Conservation (phyloP, 2,888 invertebrate genomes). For the Rhodophaea formosa region DNA sequence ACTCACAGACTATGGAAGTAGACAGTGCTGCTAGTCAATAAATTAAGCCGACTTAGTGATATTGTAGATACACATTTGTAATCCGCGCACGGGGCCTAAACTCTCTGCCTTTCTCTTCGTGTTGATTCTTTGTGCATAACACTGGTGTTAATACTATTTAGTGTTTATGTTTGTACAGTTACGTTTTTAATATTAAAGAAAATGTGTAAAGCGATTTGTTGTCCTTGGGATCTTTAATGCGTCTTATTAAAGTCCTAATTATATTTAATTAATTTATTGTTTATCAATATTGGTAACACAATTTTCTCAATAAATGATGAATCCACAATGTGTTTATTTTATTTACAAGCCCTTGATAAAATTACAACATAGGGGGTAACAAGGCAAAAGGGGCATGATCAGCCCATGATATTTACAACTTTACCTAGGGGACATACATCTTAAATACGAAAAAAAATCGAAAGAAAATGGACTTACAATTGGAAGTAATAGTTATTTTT, state of each 20-base stretch:
- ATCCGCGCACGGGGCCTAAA: conserved; percentile 47
- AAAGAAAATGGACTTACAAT: no score
- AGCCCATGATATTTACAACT: no score
- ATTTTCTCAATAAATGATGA: conserved; percentile 76
- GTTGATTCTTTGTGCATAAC: conserved; percentile 63
- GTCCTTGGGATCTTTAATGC: conserved; percentile 62
- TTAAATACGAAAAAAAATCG: no score
- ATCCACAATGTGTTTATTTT: conserved; percentile 43
- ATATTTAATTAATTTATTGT: conserved; percentile 77
- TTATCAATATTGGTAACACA: conserved; percentile 76
- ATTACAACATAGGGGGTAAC: no score
- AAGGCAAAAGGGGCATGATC: no score
- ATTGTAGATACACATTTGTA: conserved; percentile 52
- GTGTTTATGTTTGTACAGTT: conserved; percentile 76
- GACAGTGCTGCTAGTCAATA: conserved; percentile 79
- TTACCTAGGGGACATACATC: no score
- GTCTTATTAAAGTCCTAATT: conserved; percentile 65
- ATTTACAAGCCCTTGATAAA: no score
- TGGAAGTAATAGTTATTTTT: no score
- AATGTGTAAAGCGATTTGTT: conserved; percentile 51
- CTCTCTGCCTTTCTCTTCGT: conserved; percentile 47
- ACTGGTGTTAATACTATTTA: conserved; percentile 60
- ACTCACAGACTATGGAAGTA: conserved; percentile 68
- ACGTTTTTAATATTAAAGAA: conserved; percentile 65
- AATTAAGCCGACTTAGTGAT: conserved; percentile 67